These are phyloP conservation scores for Gila orcuttii DNA, from an alignment of 2,113 vertebrate species.

Conservation along the genomic window DNA sequence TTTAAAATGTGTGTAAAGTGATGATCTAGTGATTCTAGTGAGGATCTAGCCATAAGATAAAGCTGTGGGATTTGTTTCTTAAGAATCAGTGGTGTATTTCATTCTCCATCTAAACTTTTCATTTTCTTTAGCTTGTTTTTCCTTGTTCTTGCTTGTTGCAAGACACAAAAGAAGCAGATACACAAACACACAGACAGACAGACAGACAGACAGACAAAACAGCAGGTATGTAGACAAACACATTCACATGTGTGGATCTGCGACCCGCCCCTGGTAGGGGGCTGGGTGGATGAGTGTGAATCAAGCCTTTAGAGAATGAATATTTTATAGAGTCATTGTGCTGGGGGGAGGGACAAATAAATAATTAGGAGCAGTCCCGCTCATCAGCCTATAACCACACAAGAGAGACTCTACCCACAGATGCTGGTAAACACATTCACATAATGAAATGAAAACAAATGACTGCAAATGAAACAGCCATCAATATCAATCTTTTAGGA, in stretches of 20 bases:
- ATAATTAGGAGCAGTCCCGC: conserved; percentile 52
- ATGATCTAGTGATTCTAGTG: too few relatives aligned
- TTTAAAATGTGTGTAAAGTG: not conserved
- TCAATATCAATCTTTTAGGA: conserved; percentile 42
- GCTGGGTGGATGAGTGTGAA: conserved; percentile 43
- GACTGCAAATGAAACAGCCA: conserved; percentile 37
- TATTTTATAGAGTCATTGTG: conserved; percentile 47
- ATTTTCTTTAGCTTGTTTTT: not conserved
- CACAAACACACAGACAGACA: conserved; percentile 13
- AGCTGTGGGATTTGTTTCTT: not conserved
- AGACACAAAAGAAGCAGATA: conserved; percentile 16
- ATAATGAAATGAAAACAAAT: conserved; percentile 41
- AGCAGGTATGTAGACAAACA: conserved; percentile 34
- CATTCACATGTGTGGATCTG: not conserved
- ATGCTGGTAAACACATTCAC: conserved; percentile 43
- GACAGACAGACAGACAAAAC: conserved; percentile 42
- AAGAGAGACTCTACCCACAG: conserved; percentile 2
- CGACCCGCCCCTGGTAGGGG: conserved; percentile 5
- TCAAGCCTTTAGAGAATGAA: conserved; percentile 53
- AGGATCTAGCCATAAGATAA: not conserved
- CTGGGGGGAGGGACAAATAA: conserved; percentile 53
- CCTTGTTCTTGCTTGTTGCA: not conserved
- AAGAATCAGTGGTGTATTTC: not conserved
- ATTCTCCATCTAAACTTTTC: not conserved
- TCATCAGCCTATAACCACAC: conserved; percentile 42